Percentiles rank a stretch among this genome's conserved stretches.
Evolutionary conservation across 2,888 invertebrate species (phyloP).

Genomic region (Agrotis segetum): DNA sequence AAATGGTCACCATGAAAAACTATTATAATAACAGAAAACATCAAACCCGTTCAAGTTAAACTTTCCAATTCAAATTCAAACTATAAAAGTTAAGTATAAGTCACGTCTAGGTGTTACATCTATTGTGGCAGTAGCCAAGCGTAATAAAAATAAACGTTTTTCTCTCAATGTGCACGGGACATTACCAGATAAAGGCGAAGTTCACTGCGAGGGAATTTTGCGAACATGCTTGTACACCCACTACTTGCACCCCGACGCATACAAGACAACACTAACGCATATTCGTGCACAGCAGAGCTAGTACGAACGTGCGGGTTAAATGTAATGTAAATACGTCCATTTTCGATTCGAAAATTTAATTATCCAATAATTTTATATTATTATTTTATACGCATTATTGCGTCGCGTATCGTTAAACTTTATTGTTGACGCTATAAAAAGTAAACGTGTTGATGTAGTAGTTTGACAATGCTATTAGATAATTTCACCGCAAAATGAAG

Average conservation of each 20-base stretch:
- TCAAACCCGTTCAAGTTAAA: conserved; percentile 57
- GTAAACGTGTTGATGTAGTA: no score
- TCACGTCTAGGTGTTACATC: conserved; percentile 72
- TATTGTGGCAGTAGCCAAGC: conserved; percentile 62
- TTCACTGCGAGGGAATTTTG: conserved; percentile 55
- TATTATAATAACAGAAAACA: conserved; percentile 61
- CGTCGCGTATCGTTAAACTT: no score
- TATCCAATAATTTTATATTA: no score
- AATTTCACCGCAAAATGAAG: no score
- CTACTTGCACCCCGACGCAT: conserved; percentile 49
- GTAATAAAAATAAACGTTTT: conserved; percentile 75
- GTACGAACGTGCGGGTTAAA: neutral
- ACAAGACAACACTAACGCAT: conserved; percentile 18
- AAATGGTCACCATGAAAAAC: conserved; percentile 47
- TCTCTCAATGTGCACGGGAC: conserved; percentile 65
- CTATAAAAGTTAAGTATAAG: conserved; percentile 66
- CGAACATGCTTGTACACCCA: conserved; percentile 38
- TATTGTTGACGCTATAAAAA: no score
- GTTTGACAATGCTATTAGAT: no score
- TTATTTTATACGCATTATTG: no score
- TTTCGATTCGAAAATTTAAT: neutral
- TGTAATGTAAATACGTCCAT: neutral
- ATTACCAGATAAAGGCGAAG: conserved; percentile 66
- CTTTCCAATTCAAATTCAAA: conserved; percentile 64
- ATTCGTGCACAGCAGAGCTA: conserved; percentile 2